Evolutionary conservation across 2,797 vertebrate species (phyloP).

Genomic region (Synanceia verrucosa): DNA sequence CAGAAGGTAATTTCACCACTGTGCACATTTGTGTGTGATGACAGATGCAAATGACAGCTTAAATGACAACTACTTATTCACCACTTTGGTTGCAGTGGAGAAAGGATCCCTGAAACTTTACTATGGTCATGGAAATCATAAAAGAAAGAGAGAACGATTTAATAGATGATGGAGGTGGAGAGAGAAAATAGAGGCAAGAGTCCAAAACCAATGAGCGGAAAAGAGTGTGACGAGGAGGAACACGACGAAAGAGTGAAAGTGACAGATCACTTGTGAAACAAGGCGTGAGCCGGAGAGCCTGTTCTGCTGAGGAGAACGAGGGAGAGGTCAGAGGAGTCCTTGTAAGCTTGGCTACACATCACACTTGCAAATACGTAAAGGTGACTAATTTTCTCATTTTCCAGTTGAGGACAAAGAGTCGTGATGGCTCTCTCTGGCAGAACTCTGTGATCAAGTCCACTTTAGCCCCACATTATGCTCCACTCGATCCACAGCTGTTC

Average conservation of each 20-base stretch:
- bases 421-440: slow-evolving; percentile 53
- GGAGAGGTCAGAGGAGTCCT: slow-evolving; percentile 56
- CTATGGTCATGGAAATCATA: slow-evolving; percentile 14
- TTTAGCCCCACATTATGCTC: slow-evolving; percentile 74
- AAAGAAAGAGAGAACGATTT: slow-evolving; percentile 15
- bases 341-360: slow-evolving; percentile 55
- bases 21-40: not conserved
- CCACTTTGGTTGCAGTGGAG: not conserved
- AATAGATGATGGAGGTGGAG: slow-evolving; percentile 19
- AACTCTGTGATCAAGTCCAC: slow-evolving; percentile 58
- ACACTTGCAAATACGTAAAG: slow-evolving; percentile 64
- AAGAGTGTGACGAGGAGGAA: slow-evolving; percentile 52
- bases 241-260: slow-evolving; percentile 42
- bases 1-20: slow-evolving; percentile 11
- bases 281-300: slow-evolving; percentile 35
- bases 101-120: not conserved
- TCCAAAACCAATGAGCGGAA: slow-evolving; percentile 42
- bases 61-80: slow-evolving; percentile 2
- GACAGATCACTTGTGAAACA: slow-evolving; percentile 70
- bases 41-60: not conserved
- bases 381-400: slow-evolving; percentile 78
- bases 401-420: slow-evolving; percentile 69
- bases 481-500: slow-evolving; percentile 73
- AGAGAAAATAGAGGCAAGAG: slow-evolving; percentile 34
- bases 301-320: slow-evolving; percentile 38